These are phyloP conservation scores for Mizuhopecten yessoensis DNA, from an alignment of 1,140 invertebrate genomes.

Conservation along the genomic window DNA sequence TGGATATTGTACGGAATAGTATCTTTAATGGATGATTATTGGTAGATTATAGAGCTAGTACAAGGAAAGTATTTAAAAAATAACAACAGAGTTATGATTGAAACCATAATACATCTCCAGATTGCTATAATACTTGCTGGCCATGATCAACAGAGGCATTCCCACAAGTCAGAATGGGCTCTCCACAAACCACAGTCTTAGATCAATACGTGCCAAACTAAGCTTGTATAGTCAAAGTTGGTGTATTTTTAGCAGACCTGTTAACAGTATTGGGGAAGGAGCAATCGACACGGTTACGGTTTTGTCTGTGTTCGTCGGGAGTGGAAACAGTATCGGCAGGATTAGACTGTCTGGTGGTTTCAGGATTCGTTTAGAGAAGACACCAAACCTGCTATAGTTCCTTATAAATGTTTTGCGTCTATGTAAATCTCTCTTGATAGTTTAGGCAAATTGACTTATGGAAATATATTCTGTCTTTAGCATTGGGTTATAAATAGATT, in stretches of 20 bases:
- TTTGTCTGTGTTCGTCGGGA: background rate
- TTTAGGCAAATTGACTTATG: background rate
- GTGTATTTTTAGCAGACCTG: constrained; percentile 22
- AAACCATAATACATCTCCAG: background rate
- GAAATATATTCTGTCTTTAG: background rate
- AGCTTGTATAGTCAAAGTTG: constrained; percentile 24
- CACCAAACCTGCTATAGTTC: background rate
- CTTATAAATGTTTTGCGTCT: background rate
- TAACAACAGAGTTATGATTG: background rate
- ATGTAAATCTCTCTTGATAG: background rate
- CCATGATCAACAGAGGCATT: background rate
- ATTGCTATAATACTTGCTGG: background rate
- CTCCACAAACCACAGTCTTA: background rate
- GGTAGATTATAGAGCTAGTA: no score
- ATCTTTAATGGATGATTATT: no score
- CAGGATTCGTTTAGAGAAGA: background rate
- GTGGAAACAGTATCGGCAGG: background rate
- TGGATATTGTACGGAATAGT: no score
- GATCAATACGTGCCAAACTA: constrained; percentile 31
- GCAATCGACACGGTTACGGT: background rate
- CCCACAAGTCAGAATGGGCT: background rate
- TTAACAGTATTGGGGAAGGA: background rate
- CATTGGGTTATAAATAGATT: background rate
- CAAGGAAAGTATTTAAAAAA: no score
- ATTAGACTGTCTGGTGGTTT: background rate